A percentile compares a stretch with the other conserved stretches of the same genome.
Evolutionary conservation across 2,113 vertebrate genomes (phyloP).

Genomic region (Cathartes aura): DNA sequence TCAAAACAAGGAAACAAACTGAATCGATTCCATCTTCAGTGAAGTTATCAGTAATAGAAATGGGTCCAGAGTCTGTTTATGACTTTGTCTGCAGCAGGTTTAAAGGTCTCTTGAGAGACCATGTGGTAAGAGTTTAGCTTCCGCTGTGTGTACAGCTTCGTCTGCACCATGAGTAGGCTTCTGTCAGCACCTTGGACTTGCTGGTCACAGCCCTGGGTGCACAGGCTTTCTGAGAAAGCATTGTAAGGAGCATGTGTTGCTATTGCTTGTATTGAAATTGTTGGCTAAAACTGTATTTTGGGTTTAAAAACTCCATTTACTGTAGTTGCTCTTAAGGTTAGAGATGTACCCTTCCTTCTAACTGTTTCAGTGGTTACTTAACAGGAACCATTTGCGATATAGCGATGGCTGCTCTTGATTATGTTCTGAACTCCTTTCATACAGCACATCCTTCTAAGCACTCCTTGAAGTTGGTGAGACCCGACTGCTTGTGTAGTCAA

Average conservation of each 20-base stretch:
- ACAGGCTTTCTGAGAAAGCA: neutral
- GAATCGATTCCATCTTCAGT: neutral
- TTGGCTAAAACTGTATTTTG: neutral
- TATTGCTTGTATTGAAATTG: neutral
- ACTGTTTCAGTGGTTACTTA: neutral
- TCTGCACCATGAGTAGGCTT: neutral
- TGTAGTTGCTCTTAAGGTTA: neutral
- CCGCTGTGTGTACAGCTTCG: neutral
- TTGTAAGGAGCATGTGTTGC: neutral
- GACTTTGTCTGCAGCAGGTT: neutral
- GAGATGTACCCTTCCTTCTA: neutral
- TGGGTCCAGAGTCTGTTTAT: neutral
- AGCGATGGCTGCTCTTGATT: neutral
- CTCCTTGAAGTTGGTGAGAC: neutral
- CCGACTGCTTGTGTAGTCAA: neutral
- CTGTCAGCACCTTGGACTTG: neutral
- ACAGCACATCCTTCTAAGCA: neutral
- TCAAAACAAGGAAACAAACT: neutral
- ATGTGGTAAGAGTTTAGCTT: neutral
- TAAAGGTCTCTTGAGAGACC: neutral
- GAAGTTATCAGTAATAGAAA: neutral
- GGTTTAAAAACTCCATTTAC: neutral
- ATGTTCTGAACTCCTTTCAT: neutral
- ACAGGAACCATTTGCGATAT: neutral
- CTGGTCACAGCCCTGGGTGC: neutral